Evolutionary conservation across 1,140 invertebrate genomes (phyloP).

Genomic region (Pygmarrhopalites habei): DNA sequence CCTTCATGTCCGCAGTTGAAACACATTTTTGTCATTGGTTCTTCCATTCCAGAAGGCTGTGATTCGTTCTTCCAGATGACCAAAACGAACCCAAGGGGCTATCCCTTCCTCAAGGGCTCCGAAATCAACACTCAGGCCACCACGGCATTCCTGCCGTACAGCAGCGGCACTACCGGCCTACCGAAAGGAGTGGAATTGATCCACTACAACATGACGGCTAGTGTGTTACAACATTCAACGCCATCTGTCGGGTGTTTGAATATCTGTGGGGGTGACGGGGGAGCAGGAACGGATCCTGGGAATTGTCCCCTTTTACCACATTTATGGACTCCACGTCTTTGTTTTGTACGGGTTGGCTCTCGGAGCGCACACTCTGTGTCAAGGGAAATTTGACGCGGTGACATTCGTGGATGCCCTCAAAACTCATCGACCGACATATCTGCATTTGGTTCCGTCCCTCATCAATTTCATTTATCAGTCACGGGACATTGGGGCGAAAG

Average conservation of each 20-base stretch:
- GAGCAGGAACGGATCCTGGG: conserved; percentile 22
- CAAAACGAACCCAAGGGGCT: conserved; percentile 13
- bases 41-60: conserved; percentile 16
- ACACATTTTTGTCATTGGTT: conserved; percentile 17
- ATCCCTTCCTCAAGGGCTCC: conserved; percentile 12
- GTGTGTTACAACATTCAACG: conserved; percentile 13
- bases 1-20: conserved; percentile 1
- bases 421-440: conserved; percentile 1
- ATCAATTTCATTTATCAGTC: conserved; percentile 9
- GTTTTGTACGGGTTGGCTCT: conserved; percentile 5
- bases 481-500: too few relatives aligned
- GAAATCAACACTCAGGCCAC: conserved; percentile 41
- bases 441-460: conserved; percentile 1
- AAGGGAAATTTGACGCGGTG: conserved; percentile 11
- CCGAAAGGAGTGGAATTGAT: conserved; percentile 81
- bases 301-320: conserved; percentile 31
- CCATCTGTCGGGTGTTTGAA: background rate
- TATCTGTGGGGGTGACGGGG: background rate
- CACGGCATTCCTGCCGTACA: conserved; percentile 14
- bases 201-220: conserved; percentile 45
- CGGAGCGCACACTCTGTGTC: conserved; percentile 1
- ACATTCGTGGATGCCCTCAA: conserved; percentile 16
- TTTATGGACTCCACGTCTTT: conserved; percentile 5
- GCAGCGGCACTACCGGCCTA: conserved; percentile 45
- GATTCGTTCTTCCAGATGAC: conserved; percentile 32